Evolutionary conservation across 2,888 invertebrate genomes (phyloP).

Genomic region (Malachius bipustulatus): DNA sequence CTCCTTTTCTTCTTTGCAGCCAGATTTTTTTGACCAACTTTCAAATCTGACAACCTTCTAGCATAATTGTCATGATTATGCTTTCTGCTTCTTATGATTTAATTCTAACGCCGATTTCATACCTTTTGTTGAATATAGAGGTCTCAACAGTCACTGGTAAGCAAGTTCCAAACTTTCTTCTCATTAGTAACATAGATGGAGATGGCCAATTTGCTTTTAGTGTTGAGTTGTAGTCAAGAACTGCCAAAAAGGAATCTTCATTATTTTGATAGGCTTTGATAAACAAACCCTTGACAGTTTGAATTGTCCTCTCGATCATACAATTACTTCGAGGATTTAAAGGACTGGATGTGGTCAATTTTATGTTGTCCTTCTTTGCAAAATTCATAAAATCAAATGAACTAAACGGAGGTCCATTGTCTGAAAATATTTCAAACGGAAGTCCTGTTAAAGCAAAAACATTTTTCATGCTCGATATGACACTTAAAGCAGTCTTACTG

Average conservation of each 20-base stretch:
- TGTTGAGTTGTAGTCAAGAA: slow-evolving; percentile 1
- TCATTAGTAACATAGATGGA: slow-evolving; percentile 3
- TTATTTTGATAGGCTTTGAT: slow-evolving; percentile 2
- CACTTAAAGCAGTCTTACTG: slow-evolving; percentile 1
- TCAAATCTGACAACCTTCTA: background rate
- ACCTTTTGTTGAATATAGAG: slow-evolving; percentile 2
- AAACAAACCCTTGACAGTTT: slow-evolving; percentile 1
- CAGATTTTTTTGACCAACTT: background rate
- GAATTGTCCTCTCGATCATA: slow-evolving; percentile 3
- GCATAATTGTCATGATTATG: background rate
- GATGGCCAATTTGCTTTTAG: background rate
- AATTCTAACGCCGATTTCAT: background rate
- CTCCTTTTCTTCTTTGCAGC: background rate
- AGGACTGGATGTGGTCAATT: slow-evolving; percentile 1
- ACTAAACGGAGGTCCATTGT: background rate
- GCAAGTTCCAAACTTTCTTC: slow-evolving; percentile 2
- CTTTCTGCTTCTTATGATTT: slow-evolving; percentile 1
- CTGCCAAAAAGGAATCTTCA: background rate
- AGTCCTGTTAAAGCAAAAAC: slow-evolving; percentile 1
- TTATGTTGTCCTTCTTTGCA: background rate
- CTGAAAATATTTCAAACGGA: background rate
- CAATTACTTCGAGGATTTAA: slow-evolving; percentile 1
- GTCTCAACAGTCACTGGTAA: background rate
- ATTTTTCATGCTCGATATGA: slow-evolving; percentile 1
- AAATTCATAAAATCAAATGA: background rate